Evolutionary conservation across 92 coral and sea anemone species (phyloP).

Genomic region (Zoanthus sansibaricus): DNA sequence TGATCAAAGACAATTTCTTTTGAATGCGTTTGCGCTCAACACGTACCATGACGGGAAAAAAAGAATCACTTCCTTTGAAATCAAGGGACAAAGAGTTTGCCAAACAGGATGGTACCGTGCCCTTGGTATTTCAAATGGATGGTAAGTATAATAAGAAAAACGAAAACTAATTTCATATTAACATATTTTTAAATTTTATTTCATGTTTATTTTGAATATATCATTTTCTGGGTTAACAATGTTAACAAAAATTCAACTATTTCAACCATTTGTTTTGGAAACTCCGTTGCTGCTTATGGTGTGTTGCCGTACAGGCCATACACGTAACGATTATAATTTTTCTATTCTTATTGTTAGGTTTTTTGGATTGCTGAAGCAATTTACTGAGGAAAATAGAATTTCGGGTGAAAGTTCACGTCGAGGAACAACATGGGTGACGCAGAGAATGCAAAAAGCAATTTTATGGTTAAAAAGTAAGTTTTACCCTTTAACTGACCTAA

Average conservation of each 20-base stretch:
- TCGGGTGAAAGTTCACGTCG: not conserved
- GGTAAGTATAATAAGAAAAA: not conserved
- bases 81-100: not conserved
- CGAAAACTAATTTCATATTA: too few relatives aligned
- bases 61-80: not conserved
- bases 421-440: not conserved
- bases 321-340: not conserved
- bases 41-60: not conserved
- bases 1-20: not conserved
- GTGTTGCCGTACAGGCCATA: not conserved
- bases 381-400: not conserved
- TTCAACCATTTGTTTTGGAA: not conserved
- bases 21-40: not conserved
- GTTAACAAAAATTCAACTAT: not conserved
- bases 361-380: not conserved
- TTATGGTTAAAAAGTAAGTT: not conserved
- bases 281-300: not conserved
- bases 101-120: not conserved
- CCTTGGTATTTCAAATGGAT: slow-evolving; percentile 18
- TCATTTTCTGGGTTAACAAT: too few relatives aligned
- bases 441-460: not conserved
- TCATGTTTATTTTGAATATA: not conserved
- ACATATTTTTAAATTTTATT: too few relatives aligned
- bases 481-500: not conserved
- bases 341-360: not conserved